These are phyloP conservation scores for Penaeus japonicus DNA, from an alignment of 1,140 invertebrate species.

Conservation along the genomic window DNA sequence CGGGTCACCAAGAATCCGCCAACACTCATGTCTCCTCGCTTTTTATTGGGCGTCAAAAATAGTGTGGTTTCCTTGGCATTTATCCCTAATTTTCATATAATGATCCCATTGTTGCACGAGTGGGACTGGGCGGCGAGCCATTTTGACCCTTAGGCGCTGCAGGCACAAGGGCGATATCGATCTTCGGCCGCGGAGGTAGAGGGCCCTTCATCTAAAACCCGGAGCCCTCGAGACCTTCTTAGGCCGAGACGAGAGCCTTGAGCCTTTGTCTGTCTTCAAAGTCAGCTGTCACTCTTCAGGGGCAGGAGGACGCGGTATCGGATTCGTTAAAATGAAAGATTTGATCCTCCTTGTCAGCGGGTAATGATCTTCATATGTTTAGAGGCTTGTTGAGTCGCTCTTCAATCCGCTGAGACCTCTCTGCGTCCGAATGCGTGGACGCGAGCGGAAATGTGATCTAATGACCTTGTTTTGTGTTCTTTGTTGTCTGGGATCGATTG, in stretches of 20 bases:
- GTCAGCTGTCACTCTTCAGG: constrained; percentile 29
- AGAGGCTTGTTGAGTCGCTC: background rate
- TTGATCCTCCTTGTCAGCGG: constrained; percentile 40
- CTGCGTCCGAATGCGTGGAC: constrained; percentile 22
- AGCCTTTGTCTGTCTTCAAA: constrained; percentile 30
- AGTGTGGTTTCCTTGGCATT: constrained; percentile 37
- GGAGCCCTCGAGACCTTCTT: constrained; percentile 29
- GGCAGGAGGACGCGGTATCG: constrained; percentile 28
- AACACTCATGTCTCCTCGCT: background rate
- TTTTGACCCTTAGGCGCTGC: background rate
- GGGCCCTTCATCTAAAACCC: constrained; percentile 17
- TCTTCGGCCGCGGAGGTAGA: background rate
- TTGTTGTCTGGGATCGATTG: background rate
- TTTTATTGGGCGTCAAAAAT: constrained; percentile 36
- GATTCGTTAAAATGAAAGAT: constrained; percentile 49
- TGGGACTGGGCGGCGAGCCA: background rate
- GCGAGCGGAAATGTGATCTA: background rate
- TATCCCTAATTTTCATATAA: constrained; percentile 41
- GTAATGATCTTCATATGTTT: constrained; percentile 40
- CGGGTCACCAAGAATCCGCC: background rate
- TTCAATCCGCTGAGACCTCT: background rate
- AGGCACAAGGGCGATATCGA: constrained; percentile 1
- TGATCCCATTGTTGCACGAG: constrained; percentile 26
- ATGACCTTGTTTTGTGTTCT: background rate
- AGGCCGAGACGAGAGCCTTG: background rate